phyloP scores from a whole-genome alignment of 2,888 invertebrate genomes.

The Aleiodes alternator region DNA sequence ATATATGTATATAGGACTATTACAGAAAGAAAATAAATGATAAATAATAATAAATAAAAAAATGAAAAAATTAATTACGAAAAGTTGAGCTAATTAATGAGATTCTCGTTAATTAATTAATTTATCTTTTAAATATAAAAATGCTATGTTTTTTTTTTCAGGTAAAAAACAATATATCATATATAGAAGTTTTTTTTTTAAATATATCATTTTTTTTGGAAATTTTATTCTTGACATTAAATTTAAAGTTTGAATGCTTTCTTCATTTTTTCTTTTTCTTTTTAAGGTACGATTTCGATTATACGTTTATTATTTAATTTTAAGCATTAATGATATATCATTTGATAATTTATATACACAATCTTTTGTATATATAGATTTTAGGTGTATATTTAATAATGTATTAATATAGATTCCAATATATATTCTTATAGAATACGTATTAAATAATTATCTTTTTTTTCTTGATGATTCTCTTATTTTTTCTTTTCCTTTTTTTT shows the following conservation, averaged over 20 bases:
- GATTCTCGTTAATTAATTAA: slow-evolving; percentile 74
- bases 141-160: slow-evolving; percentile 67
- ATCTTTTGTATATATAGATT: slow-evolving; percentile 48
- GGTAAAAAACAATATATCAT: slow-evolving; percentile 67
- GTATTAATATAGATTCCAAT: slow-evolving; percentile 53
- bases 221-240: slow-evolving; percentile 58
- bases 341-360: slow-evolving; percentile 53
- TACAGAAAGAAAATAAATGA: slow-evolving; percentile 64
- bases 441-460: slow-evolving; percentile 19
- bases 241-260: slow-evolving; percentile 60
- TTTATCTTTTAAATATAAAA: slow-evolving; percentile 71
- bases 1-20: slow-evolving; percentile 66
- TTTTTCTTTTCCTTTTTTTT: slow-evolving; percentile 13
- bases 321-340: slow-evolving; percentile 53
- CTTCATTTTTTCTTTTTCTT: not conserved
- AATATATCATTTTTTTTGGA: slow-evolving; percentile 28
- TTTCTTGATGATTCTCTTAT: slow-evolving; percentile 50
- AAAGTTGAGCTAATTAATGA: slow-evolving; percentile 63
- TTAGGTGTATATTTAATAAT: slow-evolving; percentile 45
- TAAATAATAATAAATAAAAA: slow-evolving; percentile 31
- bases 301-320: slow-evolving; percentile 49
- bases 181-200: slow-evolving; percentile 34
- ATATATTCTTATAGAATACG: slow-evolving; percentile 34
- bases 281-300: slow-evolving; percentile 61
- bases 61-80: slow-evolving; percentile 21